Evolutionary conservation across 2,113 vertebrate genomes (phyloP), one percentile per base, ranked within the genome.

Genomic region (Catharus fuscescens): DNA sequence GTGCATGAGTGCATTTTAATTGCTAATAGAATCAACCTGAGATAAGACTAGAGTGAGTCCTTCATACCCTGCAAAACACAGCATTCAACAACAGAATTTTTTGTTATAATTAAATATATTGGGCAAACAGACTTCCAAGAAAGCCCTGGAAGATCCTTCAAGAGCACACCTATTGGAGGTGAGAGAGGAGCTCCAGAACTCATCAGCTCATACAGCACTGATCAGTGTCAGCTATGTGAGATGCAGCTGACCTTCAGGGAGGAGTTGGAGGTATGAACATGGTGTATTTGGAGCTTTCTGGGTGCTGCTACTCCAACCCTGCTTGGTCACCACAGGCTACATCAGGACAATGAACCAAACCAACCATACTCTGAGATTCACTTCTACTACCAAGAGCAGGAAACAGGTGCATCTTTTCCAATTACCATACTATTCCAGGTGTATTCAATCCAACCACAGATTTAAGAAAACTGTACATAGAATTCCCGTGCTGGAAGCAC

Each of bases 161-260:
- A 38, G 40, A 77, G 4, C 4, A 28, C 4, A 29, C 0, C 1
- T 45, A 12, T 4, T 54, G 14, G 36, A 57, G 9, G 3, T 25
- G 21, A 29, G 7, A 87, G 36, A 61, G 54, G 36, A 87, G 29
- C 6, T 73, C 60, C 54, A 52, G 48, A 86, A 57, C 4, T 23
- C 4, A 3, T 29, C 32, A 78, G 21, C 9, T 67, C 6, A 6
- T 32, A 4, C 8, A 73, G 10, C 3, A 4, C 25, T 57, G 34
- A 11, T 24, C 18, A 42, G 29, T 36, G 7, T 9, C n/a, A 77
- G 14, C 19, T 40, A 5, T 28, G 11, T 57, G 60, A 67, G 25
- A 18, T 7, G 21, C 1, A 7, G 53, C 2, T 56, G 59, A 32
- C 29, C 11, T 67, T 57, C 47, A 52, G 59, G 45, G 32, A 52